Conservation (phyloP, 2,888 invertebrate genomes). For the Caenorhabditis macrosperma region DNA sequence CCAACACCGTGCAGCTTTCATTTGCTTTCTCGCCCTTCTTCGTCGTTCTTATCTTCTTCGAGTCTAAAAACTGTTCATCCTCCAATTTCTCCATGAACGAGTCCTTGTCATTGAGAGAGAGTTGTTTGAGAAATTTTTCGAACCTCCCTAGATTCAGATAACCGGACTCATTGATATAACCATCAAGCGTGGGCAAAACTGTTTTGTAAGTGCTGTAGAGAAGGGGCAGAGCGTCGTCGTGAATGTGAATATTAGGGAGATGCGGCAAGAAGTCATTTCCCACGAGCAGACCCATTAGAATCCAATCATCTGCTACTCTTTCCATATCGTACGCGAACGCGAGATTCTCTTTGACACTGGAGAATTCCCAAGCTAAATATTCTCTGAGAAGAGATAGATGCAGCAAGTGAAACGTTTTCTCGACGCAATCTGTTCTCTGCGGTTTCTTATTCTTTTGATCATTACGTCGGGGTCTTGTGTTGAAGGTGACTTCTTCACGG, state of each 20-base stretch:
- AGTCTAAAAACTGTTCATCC: conserved; percentile 36
- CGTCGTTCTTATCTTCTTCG: too few species aligned
- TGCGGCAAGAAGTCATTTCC: conserved; percentile 99
- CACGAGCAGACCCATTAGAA: conserved; percentile 81
- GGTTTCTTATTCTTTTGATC: conserved; percentile 38
- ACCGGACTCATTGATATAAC: conserved; percentile 94
- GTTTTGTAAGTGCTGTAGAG: conserved; percentile 87
- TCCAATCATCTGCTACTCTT: conserved; percentile 96
- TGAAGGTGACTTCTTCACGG: conserved; percentile 88
- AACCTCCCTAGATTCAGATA: conserved; percentile 89
- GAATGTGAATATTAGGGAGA: conserved; percentile 94
- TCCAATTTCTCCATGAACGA: conserved; percentile 52
- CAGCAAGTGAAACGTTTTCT: conserved; percentile 92
- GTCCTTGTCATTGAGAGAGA: conserved; percentile 72
- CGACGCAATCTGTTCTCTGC: conserved; percentile 79
- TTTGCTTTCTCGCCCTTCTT: too few species aligned
- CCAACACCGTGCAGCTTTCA: too few species aligned
- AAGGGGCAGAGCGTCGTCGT: conserved; percentile 90
- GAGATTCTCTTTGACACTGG: conserved; percentile 79
- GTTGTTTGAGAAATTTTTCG: conserved; percentile 85
- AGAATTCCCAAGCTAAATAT: conserved; percentile 93
- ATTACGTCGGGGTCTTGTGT: conserved; percentile 47
- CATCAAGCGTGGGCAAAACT: conserved; percentile 89
- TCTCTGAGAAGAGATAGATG: conserved; percentile 93
- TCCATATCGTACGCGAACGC: conserved; percentile 90